Evolutionary conservation across 92 coral and sea anemone species (phyloP), one percentile per base, ranked within the genome.

Genomic region (Pocillopora grandis): DNA sequence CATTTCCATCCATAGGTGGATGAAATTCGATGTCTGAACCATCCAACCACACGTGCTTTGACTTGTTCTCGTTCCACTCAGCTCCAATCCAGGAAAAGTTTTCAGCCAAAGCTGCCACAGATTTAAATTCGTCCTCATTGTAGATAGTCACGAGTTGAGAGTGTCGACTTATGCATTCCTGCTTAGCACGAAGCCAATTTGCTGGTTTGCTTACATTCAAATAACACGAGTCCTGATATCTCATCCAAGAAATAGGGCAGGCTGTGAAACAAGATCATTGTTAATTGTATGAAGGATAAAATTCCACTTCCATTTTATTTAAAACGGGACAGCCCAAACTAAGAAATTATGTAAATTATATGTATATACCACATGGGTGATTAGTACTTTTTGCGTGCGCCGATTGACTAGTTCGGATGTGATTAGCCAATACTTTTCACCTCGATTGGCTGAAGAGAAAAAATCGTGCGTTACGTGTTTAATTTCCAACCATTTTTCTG

Each of bases 31-130:
- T 81, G 8, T 5, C 35, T 73, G 86, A 49, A 27, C 86, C 86
- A 83, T 83, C 73, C 35, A 74, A 72, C 86, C 86, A 83, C 7
- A 42, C 3, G 80, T 83, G 74, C 27, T 49, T 37, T 48, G 17
- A 35, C 7, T 31, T 17, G 42, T 23, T 0, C 4, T 83, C 73
- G 35, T 64, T 83, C 86, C 86, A 83, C n/a, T 73, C 13, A 27
- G 63, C 79, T 10, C 86, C 86, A 36, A 83, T 83, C 86, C 86
- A 83, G 13, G 80, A 73, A 27, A 48, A 6, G n/a, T 63, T 52
- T 9, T 31, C 12, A 58, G 61, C 86, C 18, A 83, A 15, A 16
- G 73, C 64, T 10, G 86, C 79, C 1, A 83, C 72, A 18, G 72
- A 74, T 31, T 18, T 56, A 57, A 72, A 72, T 72, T 83, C 86